These are phyloP conservation scores for Parapristionchus giblindavisi DNA, from an alignment of 2,888 invertebrate genomes.

Conservation along the genomic window DNA sequence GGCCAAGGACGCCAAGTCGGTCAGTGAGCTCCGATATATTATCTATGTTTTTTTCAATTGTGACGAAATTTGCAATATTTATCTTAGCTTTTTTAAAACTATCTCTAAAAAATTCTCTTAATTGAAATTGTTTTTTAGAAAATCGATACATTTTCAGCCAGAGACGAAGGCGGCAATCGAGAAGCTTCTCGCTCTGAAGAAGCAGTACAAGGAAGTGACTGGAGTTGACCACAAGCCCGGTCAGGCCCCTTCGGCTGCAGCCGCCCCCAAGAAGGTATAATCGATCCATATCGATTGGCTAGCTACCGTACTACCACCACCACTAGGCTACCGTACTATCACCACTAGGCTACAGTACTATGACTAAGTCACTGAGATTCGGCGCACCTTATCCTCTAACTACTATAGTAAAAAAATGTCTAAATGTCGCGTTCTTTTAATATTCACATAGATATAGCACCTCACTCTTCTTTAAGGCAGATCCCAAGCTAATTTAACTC, in stretches of 20 bases:
- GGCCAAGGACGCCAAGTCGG: constrained; percentile 69
- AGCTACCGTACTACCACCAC: too few species aligned
- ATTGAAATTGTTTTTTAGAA: not conserved
- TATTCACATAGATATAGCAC: too few species aligned
- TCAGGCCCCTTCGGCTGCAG: constrained; percentile 16
- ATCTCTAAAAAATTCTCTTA: not conserved
- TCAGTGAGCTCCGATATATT: constrained; percentile 38
- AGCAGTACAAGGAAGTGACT: constrained; percentile 78
- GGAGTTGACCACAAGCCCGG: constrained; percentile 75
- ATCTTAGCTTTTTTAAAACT: not conserved
- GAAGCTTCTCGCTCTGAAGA: constrained; percentile 78
- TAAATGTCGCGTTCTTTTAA: too few species aligned
- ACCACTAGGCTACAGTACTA: too few species aligned
- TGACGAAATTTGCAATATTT: too few species aligned
- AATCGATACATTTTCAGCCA: constrained; percentile 28
- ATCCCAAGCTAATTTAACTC: too few species aligned
- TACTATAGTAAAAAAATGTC: too few species aligned
- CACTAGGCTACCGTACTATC: too few species aligned
- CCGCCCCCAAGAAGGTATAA: constrained; percentile 31
- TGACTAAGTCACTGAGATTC: too few species aligned
- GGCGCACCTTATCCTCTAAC: too few species aligned
- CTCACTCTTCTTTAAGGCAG: too few species aligned
- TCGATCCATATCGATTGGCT: too few species aligned
- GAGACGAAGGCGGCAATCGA: constrained; percentile 75
- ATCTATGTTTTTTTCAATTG: not conserved